Base-by-base conservation (phyloP, 1,140 invertebrate species). In the Rhopalosiphum maidis region DNA sequence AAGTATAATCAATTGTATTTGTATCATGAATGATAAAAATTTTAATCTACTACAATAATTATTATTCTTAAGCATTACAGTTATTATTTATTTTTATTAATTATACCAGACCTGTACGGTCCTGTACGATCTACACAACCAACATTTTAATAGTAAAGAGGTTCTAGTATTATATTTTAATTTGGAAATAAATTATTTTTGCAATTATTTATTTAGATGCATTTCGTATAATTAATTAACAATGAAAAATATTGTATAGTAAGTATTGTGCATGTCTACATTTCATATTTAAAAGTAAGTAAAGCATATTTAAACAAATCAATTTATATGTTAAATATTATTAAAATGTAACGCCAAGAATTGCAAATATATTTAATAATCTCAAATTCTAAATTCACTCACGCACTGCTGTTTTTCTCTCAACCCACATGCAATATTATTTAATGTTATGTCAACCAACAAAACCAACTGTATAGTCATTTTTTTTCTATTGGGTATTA, bases 311-410 rank as follows among this genome's bases (percentile, higher is more conserved):
- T 5, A 46, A 87, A 87, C 18, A 87, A 87, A 43, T 2, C 43
- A 87, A 87, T 87, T 87, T 48, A 30, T n/a, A 25, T 87, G 0
- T 48, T 41, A 41, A 46, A 87, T 87, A 43, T 43, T 85, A 43
- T 43, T 68, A 68, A 30, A 41, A 41, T 85, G 25, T 30, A 85
- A 85, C 37, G 15, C 9, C 25, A 3, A 9, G 9, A 87, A 87
- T 87, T n/a, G 3, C 25, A 87, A 87, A 87, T 87, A 48, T 87
- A 87, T 87, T 51, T 48, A 89, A 89, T 89, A 89, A 51, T 88
- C 46, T 88, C 46, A 21, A 51, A 88, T 89, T 89, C 7, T 8
- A 35, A 51, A 54, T 54, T 54, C n/a, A 54, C 7, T 89, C 46
- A n/a, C 8, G 48, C 7, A 25, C n/a, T 23, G 8, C 35, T 8